Conservation (phyloP, 2,797 vertebrate species). For the Squalus acanthias region DNA sequence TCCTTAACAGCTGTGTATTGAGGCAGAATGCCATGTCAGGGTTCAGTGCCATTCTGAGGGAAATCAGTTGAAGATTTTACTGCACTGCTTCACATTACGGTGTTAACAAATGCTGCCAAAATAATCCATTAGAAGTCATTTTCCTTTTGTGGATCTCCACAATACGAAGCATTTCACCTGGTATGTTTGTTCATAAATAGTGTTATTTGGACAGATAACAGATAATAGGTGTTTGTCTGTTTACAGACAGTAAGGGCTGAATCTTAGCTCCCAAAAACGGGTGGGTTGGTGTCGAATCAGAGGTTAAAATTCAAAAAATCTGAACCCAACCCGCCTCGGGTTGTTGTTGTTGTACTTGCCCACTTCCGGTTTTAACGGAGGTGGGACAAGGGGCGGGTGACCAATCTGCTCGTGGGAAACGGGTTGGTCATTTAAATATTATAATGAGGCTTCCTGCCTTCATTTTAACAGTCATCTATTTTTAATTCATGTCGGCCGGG, state of each 20-base stretch:
- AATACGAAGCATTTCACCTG: not conserved
- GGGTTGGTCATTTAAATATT: too few relatives aligned
- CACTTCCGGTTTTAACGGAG: not conserved
- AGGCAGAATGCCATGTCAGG: not conserved
- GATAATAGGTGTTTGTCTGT: not conserved
- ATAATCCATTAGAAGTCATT: not conserved
- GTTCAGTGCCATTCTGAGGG: not conserved
- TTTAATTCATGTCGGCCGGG: too few relatives aligned
- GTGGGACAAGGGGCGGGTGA: too few relatives aligned
- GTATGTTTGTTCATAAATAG: not conserved
- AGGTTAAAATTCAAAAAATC: too few relatives aligned
- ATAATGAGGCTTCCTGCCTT: too few relatives aligned
- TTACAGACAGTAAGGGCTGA: not conserved
- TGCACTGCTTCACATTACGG: not conserved
- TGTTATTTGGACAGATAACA: not conserved
- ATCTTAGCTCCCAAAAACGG: not conserved
- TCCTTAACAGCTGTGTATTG: not conserved
- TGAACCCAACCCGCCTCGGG: too few relatives aligned
- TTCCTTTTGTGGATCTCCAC: not conserved
- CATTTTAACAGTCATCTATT: too few relatives aligned
- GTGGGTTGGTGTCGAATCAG: too few relatives aligned
- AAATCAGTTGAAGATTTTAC: not conserved
- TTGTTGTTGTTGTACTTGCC: too few relatives aligned
- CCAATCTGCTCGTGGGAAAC: too few relatives aligned
- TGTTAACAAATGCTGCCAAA: not conserved